A percentile compares a stretch with the other conserved stretches of the same genome.
These are phyloP conservation scores for Spatulosminthurus flaviceps DNA, from an alignment of 2,888 invertebrate species.

Conservation along the genomic window DNA sequence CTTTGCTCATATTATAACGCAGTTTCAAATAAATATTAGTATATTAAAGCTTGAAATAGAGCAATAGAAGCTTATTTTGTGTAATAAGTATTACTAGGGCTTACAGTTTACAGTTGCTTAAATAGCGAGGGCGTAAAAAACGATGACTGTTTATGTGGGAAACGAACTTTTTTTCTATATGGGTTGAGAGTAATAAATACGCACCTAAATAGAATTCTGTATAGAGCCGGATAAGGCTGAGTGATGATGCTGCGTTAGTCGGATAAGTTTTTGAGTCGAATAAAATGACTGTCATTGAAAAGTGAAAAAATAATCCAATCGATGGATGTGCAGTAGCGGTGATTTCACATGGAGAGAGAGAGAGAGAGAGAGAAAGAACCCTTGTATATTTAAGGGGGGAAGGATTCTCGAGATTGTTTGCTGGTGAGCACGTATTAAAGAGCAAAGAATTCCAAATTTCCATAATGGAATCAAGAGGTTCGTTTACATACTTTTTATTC, in stretches of 20 bases:
- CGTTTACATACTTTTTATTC: slow-evolving; percentile 7
- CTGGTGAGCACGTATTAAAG: neutral
- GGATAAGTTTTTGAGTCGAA: neutral
- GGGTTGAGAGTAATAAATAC: too few relatives aligned
- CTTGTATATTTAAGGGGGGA: slow-evolving; percentile 23
- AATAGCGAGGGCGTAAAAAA: too few relatives aligned
- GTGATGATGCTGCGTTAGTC: neutral
- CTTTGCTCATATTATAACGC: too few relatives aligned
- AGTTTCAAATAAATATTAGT: too few relatives aligned
- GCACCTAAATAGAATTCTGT: too few relatives aligned
- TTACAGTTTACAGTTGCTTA: too few relatives aligned
- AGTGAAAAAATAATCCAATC: slow-evolving; percentile 33
- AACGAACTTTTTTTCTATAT: too few relatives aligned
- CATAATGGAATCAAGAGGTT: slow-evolving; percentile 28
- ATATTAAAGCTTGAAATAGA: too few relatives aligned
- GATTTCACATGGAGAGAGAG: neutral
- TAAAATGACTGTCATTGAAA: slow-evolving; percentile 26
- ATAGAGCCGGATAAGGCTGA: neutral
- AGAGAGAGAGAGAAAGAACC: neutral
- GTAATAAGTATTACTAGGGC: too few relatives aligned
- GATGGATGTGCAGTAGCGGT: slow-evolving; percentile 2
- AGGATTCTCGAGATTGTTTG: slow-evolving; percentile 20
- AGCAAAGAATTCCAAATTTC: slow-evolving; percentile 12
- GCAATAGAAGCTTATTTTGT: too few relatives aligned
- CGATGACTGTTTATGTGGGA: neutral